These are phyloP conservation scores for Steinernema feltiae DNA, from an alignment of 1,140 invertebrate genomes.

Conservation along the genomic window DNA sequence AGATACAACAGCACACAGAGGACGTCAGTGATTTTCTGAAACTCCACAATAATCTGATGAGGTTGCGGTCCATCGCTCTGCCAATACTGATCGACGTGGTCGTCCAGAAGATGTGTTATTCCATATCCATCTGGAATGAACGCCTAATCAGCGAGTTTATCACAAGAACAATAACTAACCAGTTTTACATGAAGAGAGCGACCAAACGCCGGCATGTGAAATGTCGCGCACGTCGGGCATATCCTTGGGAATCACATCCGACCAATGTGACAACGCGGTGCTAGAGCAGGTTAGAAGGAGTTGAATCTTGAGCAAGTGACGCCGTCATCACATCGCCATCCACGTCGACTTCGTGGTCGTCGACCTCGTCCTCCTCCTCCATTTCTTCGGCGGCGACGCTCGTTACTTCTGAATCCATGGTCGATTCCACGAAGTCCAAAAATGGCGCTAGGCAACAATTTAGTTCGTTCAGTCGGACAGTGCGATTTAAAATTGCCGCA, in stretches of 20 bases:
- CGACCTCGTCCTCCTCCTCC: background rate
- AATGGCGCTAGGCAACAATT: too few relatives aligned
- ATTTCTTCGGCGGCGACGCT: background rate
- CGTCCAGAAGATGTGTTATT: conserved; percentile 86
- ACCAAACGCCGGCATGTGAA: conserved; percentile 68
- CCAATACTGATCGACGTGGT: conserved; percentile 94
- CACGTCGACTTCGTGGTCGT: background rate
- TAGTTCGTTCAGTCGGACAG: too few relatives aligned
- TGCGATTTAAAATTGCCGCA: too few relatives aligned
- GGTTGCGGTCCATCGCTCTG: conserved; percentile 95
- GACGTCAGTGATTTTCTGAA: conserved; percentile 85
- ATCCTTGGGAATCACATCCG: background rate
- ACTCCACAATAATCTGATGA: conserved; percentile 93
- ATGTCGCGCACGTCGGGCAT: background rate
- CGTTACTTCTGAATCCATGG: background rate
- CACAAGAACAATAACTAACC: conserved; percentile 62
- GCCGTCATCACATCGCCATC: background rate
- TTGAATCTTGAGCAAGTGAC: background rate
- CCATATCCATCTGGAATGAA: conserved; percentile 73
- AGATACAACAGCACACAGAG: conserved; percentile 91
- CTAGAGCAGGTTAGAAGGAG: background rate
- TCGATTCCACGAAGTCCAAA: background rate
- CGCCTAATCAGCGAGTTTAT: background rate
- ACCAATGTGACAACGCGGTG: background rate
- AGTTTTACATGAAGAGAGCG: conserved; percentile 91